phyloP scores from a whole-genome alignment of 2,888 invertebrate genomes.

The Alloscopus bannaensis region DNA sequence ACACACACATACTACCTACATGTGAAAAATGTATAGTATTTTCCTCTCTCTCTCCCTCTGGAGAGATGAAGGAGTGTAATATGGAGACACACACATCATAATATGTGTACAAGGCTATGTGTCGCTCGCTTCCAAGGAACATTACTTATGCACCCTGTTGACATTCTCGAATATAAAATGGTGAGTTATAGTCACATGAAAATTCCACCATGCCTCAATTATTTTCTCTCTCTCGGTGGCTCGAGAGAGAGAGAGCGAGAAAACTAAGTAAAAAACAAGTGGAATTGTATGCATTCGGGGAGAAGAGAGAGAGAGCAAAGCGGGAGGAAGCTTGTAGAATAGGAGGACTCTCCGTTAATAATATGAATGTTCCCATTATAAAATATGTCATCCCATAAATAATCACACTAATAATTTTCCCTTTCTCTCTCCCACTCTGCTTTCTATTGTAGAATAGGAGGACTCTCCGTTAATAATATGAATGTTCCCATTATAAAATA shows the following conservation, averaged over 20 bases:
- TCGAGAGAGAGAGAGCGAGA: constrained; percentile 12
- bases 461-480: constrained; percentile 48
- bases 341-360: constrained; percentile 32
- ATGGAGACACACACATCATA: background rate
- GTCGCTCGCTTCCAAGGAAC: constrained; percentile 43
- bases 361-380: constrained; percentile 64
- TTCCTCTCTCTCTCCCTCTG: too few species aligned
- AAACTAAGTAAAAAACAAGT: constrained; percentile 50
- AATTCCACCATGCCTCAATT: constrained; percentile 59
- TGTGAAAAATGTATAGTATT: too few species aligned
- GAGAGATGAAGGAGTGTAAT: background rate
- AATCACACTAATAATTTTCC: constrained; percentile 60
- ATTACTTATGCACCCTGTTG: constrained; percentile 64
- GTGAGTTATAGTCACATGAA: constrained; percentile 63
- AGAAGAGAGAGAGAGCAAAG: constrained; percentile 9
- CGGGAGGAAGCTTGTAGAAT: too few species aligned
- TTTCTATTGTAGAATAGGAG: background rate
- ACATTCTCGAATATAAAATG: constrained; percentile 60
- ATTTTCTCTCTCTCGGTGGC: constrained; percentile 5
- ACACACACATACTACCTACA: too few species aligned
- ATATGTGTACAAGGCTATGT: background rate
- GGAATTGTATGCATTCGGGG: constrained; percentile 26
- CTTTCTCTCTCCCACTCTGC: constrained; percentile 21
- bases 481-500: constrained; percentile 64
- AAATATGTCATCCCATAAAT: constrained; percentile 64